Percentiles rank a stretch among this genome's conserved stretches.
Conservation (phyloP, 2,888 invertebrate species). For the Andrena trimmerana region DNA sequence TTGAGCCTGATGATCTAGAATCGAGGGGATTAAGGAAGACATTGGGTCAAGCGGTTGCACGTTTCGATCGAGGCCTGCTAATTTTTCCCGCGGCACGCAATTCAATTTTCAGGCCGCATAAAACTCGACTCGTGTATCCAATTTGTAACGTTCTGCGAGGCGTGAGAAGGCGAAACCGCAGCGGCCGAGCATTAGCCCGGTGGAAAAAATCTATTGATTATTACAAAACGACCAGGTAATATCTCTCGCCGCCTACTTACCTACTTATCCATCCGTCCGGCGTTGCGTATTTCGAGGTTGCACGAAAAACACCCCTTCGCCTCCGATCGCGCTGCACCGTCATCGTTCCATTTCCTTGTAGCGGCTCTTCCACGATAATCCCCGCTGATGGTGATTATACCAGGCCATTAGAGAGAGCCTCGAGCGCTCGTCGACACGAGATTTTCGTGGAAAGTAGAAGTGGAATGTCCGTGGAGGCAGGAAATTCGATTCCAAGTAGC, state of each 20-base stretch:
- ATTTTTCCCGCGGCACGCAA: conserved; percentile 18
- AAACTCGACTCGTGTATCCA: conserved; percentile 33
- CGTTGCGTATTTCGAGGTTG: conserved; percentile 18
- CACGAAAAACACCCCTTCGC: conserved; percentile 36
- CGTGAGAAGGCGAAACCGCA: conserved; percentile 66
- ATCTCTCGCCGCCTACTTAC: conserved; percentile 68
- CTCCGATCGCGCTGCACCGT: conserved; percentile 17
- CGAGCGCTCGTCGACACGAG: not conserved
- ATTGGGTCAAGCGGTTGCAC: conserved; percentile 30
- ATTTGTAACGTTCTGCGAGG: conserved; percentile 49
- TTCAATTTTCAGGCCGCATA: conserved; percentile 17
- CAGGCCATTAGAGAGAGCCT: conserved; percentile 9
- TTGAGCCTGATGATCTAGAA: conserved; percentile 10
- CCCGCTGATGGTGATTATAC: conserved; percentile 33
- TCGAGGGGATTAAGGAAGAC: conserved; percentile 35
- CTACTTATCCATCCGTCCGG: conserved; percentile 53
- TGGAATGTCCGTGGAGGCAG: not conserved
- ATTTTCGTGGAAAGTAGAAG: conserved; percentile 32
- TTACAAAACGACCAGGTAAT: conserved; percentile 56
- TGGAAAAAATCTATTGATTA: conserved; percentile 56
- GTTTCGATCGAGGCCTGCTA: conserved; percentile 13
- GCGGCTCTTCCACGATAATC: conserved; percentile 40
- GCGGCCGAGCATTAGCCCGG: conserved; percentile 24
- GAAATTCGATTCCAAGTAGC: conserved; percentile 15
- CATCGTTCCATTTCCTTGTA: conserved; percentile 55